A percentile compares a stretch with the other conserved stretches of the same genome.
phyloP scores from a whole-genome alignment of 2,113 vertebrate species.

The Pandion haliaetus region DNA sequence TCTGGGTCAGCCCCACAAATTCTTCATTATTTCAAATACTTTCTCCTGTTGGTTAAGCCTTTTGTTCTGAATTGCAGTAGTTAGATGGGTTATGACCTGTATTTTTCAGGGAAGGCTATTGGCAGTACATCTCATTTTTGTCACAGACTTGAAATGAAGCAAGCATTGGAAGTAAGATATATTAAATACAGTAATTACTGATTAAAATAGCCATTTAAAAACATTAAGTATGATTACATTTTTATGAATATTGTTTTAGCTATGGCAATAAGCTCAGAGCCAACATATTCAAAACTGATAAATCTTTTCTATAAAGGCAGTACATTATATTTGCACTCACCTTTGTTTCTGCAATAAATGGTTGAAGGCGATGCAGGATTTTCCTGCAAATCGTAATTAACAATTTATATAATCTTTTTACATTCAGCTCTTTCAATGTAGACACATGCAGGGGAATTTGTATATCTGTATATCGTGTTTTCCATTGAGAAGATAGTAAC shows the following conservation, averaged over 20 bases:
- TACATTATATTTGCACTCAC: background rate
- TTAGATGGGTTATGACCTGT: background rate
- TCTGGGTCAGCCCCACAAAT: background rate
- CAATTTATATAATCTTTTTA: background rate
- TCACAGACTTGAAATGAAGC: constrained; percentile 57
- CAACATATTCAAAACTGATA: background rate
- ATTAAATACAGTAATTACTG: constrained; percentile 59
- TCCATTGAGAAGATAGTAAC: background rate
- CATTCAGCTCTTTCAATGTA: background rate
- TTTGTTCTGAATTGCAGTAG: background rate
- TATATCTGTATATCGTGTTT: background rate
- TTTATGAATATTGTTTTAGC: background rate
- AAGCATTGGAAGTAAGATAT: constrained; percentile 11
- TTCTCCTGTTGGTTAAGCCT: constrained; percentile 3
- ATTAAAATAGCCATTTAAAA: constrained; percentile 59
- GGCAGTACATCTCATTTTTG: constrained; percentile 37
- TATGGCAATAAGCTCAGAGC: background rate
- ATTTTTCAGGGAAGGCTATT: constrained; percentile 45
- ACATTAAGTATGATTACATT: constrained; percentile 12
- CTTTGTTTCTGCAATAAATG: background rate
- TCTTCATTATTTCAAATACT: constrained; percentile 25
- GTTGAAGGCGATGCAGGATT: background rate
- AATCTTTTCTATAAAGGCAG: background rate
- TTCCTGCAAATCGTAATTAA: background rate
- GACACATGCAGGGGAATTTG: background rate